A percentile compares a stretch with the other conserved stretches of the same genome.
Evolutionary conservation across 2,888 invertebrate species (phyloP).

Genomic region (Xiphydria camelus): DNA sequence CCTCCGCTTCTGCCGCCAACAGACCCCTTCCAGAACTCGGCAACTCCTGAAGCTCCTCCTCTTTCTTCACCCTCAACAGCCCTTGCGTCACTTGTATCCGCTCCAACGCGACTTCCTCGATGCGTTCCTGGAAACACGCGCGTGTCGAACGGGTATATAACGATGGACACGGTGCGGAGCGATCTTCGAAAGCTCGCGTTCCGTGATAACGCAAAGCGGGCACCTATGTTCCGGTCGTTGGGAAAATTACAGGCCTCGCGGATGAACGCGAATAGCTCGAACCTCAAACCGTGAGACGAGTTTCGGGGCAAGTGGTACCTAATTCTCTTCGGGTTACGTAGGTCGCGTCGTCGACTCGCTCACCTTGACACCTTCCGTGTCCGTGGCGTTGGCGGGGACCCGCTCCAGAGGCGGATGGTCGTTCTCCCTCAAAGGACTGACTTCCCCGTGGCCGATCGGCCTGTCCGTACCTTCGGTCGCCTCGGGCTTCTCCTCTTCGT

Average conservation of each 20-base stretch:
- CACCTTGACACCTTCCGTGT: conserved; percentile 54
- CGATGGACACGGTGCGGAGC: neutral
- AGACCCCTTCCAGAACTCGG: conserved; percentile 33
- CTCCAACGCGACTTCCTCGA: conserved; percentile 47
- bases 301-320: too few relatives aligned
- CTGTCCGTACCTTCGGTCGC: conserved; percentile 45
- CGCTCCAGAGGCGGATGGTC: conserved; percentile 36
- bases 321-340: too few relatives aligned
- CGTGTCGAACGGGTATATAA: neutral
- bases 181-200: neutral
- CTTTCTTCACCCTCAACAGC: conserved; percentile 54
- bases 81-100: conserved; percentile 52
- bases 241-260: too few relatives aligned
- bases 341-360: too few relatives aligned
- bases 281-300: too few relatives aligned
- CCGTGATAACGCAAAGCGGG: too few relatives aligned
- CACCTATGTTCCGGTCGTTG: too few relatives aligned
- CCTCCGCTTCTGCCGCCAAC: conserved; percentile 35
- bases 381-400: conserved; percentile 42
- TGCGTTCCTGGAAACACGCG: conserved; percentile 36
- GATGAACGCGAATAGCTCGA: too few relatives aligned
- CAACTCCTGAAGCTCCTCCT: conserved; percentile 52
- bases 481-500: conserved; percentile 45
- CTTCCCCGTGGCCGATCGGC: too few relatives aligned
- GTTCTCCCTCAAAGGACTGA: conserved; percentile 44